A percentile compares a stretch with the other conserved stretches of the same genome.
Evolutionary conservation across 2,797 vertebrate genomes (phyloP).

Genomic region (Tragopan temminckii): DNA sequence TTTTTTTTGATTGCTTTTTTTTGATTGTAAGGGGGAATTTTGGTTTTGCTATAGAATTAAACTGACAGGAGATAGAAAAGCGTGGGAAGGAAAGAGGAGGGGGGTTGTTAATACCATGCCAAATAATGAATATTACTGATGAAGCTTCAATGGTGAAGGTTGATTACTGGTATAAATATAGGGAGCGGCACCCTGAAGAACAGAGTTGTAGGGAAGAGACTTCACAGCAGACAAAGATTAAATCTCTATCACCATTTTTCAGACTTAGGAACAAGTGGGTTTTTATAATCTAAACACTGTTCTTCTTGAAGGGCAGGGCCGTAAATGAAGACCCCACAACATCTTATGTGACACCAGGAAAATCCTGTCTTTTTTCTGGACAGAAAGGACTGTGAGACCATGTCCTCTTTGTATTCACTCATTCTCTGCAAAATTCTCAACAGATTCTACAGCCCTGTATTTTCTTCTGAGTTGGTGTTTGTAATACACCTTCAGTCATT

Average conservation of each 20-base stretch:
- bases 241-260: background rate
- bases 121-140: background rate
- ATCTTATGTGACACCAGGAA: background rate
- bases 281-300: background rate
- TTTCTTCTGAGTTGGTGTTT: conserved; percentile 10
- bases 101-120: background rate
- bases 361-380: background rate
- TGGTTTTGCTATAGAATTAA: background rate
- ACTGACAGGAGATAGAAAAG: background rate
- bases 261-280: background rate
- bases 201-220: background rate
- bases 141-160: background rate
- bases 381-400: background rate
- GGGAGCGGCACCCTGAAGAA: background rate
- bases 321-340: background rate
- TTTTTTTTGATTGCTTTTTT: background rate
- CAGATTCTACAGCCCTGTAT: background rate
- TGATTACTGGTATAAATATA: background rate
- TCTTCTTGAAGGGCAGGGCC: background rate
- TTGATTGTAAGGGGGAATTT: background rate
- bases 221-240: background rate
- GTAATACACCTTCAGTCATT: background rate
- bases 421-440: conserved; percentile 13
- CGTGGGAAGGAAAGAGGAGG: background rate
- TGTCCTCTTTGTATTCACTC: background rate